Conservation (phyloP, 1,140 invertebrate species). For the Ostrea denselamellosa region DNA sequence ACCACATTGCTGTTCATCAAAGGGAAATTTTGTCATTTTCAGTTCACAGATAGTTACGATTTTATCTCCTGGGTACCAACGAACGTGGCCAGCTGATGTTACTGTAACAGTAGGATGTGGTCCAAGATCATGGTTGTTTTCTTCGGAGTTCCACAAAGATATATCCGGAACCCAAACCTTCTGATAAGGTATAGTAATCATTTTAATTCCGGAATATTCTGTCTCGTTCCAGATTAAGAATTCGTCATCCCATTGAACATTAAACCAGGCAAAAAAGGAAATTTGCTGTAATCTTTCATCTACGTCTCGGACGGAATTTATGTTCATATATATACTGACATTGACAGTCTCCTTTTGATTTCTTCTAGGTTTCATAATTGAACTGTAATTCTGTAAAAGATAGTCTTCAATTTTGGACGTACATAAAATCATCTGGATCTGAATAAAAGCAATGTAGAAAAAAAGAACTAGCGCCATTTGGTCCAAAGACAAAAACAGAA, state of each 20-base stretch:
- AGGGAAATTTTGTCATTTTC: slow-evolving; percentile 17
- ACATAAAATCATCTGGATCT: too few relatives aligned
- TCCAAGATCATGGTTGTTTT: neutral
- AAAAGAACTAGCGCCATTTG: too few relatives aligned
- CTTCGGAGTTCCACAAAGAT: neutral
- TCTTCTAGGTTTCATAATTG: neutral
- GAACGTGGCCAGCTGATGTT: neutral
- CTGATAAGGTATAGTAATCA: neutral
- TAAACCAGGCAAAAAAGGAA: neutral
- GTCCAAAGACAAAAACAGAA: too few relatives aligned
- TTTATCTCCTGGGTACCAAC: slow-evolving; percentile 8
- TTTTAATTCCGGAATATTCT: neutral
- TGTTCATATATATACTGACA: neutral
- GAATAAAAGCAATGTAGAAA: too few relatives aligned
- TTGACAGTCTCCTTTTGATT: neutral
- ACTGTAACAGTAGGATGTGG: neutral
- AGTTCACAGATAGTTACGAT: neutral
- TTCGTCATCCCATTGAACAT: neutral
- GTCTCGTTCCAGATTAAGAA: neutral
- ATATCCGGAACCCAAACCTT: slow-evolving; percentile 36
- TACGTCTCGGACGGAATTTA: neutral
- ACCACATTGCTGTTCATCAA: slow-evolving; percentile 1
- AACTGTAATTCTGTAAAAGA: neutral
- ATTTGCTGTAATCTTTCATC: slow-evolving; percentile 29
- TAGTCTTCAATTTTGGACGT: neutral